Percentiles rank a stretch among this genome's conserved stretches.
Evolutionary conservation across 2,797 vertebrate genomes (phyloP).

Genomic region (Hydrocynus forskahlii): DNA sequence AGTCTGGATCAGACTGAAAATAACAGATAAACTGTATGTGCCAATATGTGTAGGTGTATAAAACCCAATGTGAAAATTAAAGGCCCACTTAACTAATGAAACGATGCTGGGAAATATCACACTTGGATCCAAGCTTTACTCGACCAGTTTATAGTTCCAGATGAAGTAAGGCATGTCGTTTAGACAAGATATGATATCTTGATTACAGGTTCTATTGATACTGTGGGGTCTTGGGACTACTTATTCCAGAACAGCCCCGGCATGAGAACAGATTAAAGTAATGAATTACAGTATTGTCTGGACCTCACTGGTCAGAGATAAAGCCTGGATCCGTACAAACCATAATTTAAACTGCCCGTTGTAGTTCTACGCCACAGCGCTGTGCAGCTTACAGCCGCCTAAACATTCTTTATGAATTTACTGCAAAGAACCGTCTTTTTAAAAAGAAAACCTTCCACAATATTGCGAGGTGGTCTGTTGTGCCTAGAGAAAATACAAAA

Average conservation of each 20-base stretch:
- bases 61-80: constrained; percentile 3
- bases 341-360: background rate
- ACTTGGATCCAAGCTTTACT: background rate
- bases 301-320: background rate
- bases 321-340: background rate
- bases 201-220: background rate
- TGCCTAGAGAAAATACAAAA: constrained; percentile 35
- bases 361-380: background rate
- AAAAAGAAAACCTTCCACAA: constrained; percentile 41
- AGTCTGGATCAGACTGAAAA: background rate
- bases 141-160: background rate
- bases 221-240: background rate
- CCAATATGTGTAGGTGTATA: background rate
- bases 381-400: background rate
- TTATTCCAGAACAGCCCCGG: background rate
- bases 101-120: too few relatives aligned
- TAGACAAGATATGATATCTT: background rate
- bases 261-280: background rate
- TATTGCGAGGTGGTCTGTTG: constrained; percentile 61
- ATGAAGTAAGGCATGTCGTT: background rate
- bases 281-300: background rate
- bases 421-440: constrained; percentile 13
- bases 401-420: constrained; percentile 29
- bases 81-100: background rate
- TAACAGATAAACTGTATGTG: background rate